Base-by-base conservation (phyloP, 2,113 vertebrate genomes). In the Martes martes region DNA sequence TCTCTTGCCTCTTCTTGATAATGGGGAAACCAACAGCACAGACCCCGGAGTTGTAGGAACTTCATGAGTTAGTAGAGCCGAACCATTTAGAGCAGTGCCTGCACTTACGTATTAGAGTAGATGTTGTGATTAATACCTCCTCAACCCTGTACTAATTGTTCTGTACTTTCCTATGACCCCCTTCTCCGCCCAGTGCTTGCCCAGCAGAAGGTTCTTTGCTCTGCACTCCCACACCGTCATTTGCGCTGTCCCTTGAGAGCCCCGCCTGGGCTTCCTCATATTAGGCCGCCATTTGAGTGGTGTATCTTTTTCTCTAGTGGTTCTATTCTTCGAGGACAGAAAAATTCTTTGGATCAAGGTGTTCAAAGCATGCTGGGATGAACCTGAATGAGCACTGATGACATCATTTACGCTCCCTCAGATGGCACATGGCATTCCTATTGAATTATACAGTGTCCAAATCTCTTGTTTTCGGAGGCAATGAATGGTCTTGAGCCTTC, bases 21-120 rank as follows among this genome's bases (percentile, higher is more conserved):
- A 7, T 31, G 33, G 11, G 26, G 14, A 0, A 83, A 13, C 42
- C n/a, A 33, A 36, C 31, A 39, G 9, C 31, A 42, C 19, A 7
- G 28, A 47, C 31, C 7, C 13, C 79, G 6, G 33, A 86, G 47
- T 5, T 61, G 19, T 74, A 28, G 36, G 14, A 19, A 39, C 24
- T 59, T 8, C 19, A 28, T 81, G 88, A 31, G 10, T 87, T 57
- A 28, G 19, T 26, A 28, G 7, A 81, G 31, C 13, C 42, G 33
- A 31, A 33, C 33, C 36, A 23, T 31, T 33, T 47, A 39, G 19
- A 91, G 26, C 2, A 47, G 28, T 15, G 18, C 14, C 36, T 65
- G 31, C 26, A 23, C 36, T 57, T 59, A 15, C 1, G 0, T 65
- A 6, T 73, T 7, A 4, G 7, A 36, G 1, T 21, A 4, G 11